A percentile compares a stretch with the other conserved stretches of the same genome.
Evolutionary conservation across 2,797 vertebrate species (phyloP).

Genomic region (Odontamblyopus rebecca): DNA sequence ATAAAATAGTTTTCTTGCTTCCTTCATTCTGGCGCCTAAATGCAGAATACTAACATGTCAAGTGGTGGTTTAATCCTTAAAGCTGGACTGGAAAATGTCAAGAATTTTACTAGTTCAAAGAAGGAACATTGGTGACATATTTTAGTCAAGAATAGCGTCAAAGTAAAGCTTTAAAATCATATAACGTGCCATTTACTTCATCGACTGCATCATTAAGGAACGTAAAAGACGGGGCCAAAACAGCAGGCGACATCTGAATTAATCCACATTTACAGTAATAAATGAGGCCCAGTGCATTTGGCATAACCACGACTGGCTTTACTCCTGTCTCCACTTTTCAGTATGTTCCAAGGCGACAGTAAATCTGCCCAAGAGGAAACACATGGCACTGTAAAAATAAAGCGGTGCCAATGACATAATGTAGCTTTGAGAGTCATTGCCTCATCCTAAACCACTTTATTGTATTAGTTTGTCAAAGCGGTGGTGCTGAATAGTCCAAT

Average conservation of each 20-base stretch:
- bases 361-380: constrained; percentile 6
- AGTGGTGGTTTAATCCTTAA: no score
- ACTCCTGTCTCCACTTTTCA: background rate
- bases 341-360: background rate
- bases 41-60: no score
- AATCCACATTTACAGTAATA: constrained; percentile 2
- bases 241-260: background rate
- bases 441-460: background rate
- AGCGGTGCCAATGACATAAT: background rate
- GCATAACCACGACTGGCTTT: background rate
- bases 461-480: background rate
- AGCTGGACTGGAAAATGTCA: no score
- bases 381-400: constrained; percentile 2
- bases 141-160: background rate
- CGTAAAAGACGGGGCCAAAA: background rate
- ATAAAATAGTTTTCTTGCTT: no score
- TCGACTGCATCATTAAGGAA: background rate
- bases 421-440: background rate
- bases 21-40: no score
- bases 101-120: background rate
- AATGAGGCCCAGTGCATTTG: constrained; percentile 1
- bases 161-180: background rate
- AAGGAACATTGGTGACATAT: background rate
- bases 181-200: background rate
- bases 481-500: background rate